Conservation (phyloP, 1,140 invertebrate genomes). For the Penaeus japonicus region DNA sequence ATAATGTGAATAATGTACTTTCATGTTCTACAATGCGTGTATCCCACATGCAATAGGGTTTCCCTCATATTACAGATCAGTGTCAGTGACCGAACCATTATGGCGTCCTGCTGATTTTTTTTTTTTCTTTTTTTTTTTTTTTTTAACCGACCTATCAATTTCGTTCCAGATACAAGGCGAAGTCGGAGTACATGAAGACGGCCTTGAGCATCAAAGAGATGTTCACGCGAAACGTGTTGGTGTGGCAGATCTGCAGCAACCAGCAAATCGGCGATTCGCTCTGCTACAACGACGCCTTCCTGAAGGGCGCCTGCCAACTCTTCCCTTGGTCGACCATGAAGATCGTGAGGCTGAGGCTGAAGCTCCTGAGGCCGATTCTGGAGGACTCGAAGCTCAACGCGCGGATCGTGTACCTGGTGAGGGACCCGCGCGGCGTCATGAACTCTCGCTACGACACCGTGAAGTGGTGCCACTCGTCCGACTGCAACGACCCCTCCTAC, state of each 20-base stretch:
- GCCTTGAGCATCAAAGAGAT: slow-evolving; percentile 27
- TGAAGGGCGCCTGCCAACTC: slow-evolving; percentile 71
- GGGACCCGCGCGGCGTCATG: slow-evolving; percentile 85
- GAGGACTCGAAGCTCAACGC: slow-evolving; percentile 75
- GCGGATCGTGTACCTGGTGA: slow-evolving; percentile 78
- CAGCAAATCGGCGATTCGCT: slow-evolving; percentile 36
- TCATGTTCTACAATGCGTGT: too few species aligned
- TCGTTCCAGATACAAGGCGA: slow-evolving; percentile 67
- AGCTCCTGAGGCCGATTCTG: slow-evolving; percentile 75
- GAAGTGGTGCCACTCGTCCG: slow-evolving; percentile 80
- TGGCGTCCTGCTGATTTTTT: too few species aligned
- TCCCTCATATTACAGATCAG: too few species aligned
- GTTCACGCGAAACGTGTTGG: slow-evolving; percentile 35
- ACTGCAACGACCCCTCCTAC: slow-evolving; percentile 78
- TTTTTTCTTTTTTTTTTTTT: too few species aligned
- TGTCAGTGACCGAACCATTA: too few species aligned
- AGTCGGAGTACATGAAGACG: slow-evolving; percentile 42
- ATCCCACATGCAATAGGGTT: too few species aligned
- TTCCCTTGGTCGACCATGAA: slow-evolving; percentile 91
- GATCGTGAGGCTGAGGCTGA: slow-evolving; percentile 78
- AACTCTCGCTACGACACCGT: slow-evolving; percentile 74
- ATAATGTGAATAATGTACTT: too few species aligned
- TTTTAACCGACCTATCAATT: background rate
- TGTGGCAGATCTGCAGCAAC: slow-evolving; percentile 53
- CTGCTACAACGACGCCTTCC: slow-evolving; percentile 57